phyloP scores from a whole-genome alignment of 1,140 invertebrate species.

The Acromyrmex echinatior region DNA sequence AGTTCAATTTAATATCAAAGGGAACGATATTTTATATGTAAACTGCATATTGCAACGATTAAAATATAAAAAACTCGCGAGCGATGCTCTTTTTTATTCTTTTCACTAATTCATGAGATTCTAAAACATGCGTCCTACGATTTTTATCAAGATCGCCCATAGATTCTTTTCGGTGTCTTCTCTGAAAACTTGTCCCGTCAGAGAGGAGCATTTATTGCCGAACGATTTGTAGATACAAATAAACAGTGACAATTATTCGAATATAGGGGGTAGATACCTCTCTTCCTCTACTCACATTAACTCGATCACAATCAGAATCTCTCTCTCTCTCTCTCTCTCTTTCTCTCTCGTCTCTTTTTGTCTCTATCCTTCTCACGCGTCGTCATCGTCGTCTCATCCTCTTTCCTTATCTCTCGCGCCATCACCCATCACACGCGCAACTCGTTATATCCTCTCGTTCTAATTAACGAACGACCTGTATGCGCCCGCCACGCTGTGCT shows the following conservation, averaged over 20 bases:
- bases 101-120: slow-evolving; percentile 8
- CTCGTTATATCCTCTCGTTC: slow-evolving; percentile 64
- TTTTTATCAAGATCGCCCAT: slow-evolving; percentile 28
- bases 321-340: not conserved
- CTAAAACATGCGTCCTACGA: slow-evolving; percentile 33
- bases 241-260: slow-evolving; percentile 77
- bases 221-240: slow-evolving; percentile 70
- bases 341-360: not conserved
- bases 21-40: not conserved
- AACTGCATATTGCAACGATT: not conserved
- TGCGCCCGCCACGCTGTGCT: not conserved
- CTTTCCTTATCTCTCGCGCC: slow-evolving; percentile 42
- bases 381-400: slow-evolving; percentile 11
- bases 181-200: slow-evolving; percentile 40
- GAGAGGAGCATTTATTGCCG: slow-evolving; percentile 53
- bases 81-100: not conserved
- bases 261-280: slow-evolving; percentile 48
- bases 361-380: slow-evolving; percentile 1
- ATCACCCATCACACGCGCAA: slow-evolving; percentile 39
- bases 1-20: not conserved
- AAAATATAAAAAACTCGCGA: not conserved
- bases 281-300: slow-evolving; percentile 19
- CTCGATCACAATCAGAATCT: not conserved
- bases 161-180: slow-evolving; percentile 10
- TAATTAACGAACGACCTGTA: slow-evolving; percentile 75